These are phyloP conservation scores for Zapornia atra DNA, from an alignment of 2,113 vertebrate genomes.

Conservation along the genomic window DNA sequence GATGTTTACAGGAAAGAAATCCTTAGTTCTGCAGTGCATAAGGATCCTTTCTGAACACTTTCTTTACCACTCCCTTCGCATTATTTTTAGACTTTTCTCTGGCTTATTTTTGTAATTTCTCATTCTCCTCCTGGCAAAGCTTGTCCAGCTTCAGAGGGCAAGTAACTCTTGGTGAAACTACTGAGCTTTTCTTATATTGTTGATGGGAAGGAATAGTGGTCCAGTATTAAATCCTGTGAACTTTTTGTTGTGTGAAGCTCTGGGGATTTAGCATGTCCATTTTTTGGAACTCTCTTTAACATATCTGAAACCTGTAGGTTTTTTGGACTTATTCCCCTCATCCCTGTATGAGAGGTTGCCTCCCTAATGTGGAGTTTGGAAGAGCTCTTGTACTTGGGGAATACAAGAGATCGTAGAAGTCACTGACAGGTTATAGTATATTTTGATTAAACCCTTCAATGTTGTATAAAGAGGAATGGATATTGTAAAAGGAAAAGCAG, in stretches of 20 bases:
- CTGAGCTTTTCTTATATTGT: background rate
- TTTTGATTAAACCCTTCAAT: background rate
- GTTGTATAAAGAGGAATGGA: background rate
- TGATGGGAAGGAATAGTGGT: background rate
- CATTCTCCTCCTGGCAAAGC: background rate
- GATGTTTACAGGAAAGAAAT: background rate
- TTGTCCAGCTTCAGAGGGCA: rapidly evolving
- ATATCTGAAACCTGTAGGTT: background rate
- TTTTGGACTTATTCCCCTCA: background rate
- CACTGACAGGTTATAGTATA: background rate
- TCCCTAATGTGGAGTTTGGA: background rate
- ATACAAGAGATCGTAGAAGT: background rate
- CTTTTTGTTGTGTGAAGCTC: background rate
- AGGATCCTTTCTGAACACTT: background rate
- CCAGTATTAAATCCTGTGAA: background rate
- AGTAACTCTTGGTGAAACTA: background rate
- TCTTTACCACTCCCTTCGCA: background rate
- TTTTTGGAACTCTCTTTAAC: background rate
- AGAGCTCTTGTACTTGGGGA: background rate
- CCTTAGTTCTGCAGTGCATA: background rate
- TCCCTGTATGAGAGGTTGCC: background rate
- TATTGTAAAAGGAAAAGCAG: background rate
- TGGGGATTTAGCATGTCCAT: background rate
- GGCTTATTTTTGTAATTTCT: background rate
- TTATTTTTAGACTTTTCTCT: background rate